These are phyloP conservation scores for Hoplodrina blanda DNA, from an alignment of 2,888 invertebrate species.

Conservation along the genomic window DNA sequence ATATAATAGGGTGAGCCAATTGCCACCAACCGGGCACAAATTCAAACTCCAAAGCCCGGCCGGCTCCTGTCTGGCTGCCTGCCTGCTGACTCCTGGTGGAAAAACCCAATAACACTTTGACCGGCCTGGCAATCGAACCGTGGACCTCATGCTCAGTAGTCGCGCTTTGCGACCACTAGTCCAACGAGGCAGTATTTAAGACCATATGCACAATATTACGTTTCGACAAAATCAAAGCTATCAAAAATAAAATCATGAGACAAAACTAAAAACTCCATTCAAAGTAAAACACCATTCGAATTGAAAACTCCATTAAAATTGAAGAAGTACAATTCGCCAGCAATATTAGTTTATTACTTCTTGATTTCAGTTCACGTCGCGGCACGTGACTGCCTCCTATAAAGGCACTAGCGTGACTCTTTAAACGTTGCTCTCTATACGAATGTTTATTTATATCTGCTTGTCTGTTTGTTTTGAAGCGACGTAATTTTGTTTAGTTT, in stretches of 20 bases:
- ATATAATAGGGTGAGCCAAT: too few species aligned
- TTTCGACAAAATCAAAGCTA: neutral
- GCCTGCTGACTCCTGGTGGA: too few species aligned
- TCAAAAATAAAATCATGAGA: neutral
- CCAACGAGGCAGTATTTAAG: too few species aligned
- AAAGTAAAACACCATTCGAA: slow-evolving; percentile 11
- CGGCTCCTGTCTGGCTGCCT: too few species aligned
- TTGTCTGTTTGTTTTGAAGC: slow-evolving; percentile 28
- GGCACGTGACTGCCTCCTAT: slow-evolving; percentile 54
- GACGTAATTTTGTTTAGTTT: slow-evolving; percentile 6
- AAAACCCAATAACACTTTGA: too few species aligned
- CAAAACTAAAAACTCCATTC: neutral
- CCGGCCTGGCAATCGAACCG: too few species aligned
- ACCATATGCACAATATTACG: too few species aligned
- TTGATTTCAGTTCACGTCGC: slow-evolving; percentile 42
- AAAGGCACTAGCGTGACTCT: slow-evolving; percentile 46
- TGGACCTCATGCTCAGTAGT: too few species aligned
- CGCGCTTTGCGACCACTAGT: too few species aligned
- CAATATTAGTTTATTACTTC: slow-evolving; percentile 48
- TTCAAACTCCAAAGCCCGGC: too few species aligned
- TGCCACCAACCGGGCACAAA: too few species aligned
- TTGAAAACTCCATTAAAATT: slow-evolving; percentile 51
- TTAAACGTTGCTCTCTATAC: slow-evolving; percentile 29
- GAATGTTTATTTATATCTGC: slow-evolving; percentile 44
- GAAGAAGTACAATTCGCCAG: slow-evolving; percentile 39